Base-by-base conservation (phyloP, 2,113 vertebrate genomes). In the Tympanuchus pallidicinctus region DNA sequence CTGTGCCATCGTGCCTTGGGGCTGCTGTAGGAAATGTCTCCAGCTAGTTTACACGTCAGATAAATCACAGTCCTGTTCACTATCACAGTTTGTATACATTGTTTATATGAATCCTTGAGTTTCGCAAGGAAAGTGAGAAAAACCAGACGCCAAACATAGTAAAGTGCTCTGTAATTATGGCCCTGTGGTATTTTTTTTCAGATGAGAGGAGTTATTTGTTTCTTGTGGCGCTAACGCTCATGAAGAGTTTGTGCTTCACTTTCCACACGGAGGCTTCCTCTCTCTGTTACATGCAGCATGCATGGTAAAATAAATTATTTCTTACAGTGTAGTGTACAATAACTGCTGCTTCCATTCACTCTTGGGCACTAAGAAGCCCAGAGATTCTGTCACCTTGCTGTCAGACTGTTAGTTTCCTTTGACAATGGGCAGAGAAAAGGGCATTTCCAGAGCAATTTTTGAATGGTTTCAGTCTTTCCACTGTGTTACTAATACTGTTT, bases 251-350 rank as follows among this genome's bases (percentile, higher is more conserved):
- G 89, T 93, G 80, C 84, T 90, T 94, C 42, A 4, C 48, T 92
- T 88, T 92, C 67, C 48, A 91, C 88, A 82, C 5, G 12, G 73
- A 91, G 64, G 50, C 45, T 91, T 83, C 48, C 25, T 21, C 48
- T 57, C 82, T 76, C 83, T 82, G 30, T 76, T 91, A 67, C 77
- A 56, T 77, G 70, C 57, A 42, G 72, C 42, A 71, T 10, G 2
- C 11, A 6, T 40, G 43, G 76, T 78, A 83, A 89, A 93, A 90
- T 90, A 60, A 88, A 78, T 89, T 87, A 71, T 83, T 96, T 92
- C 86, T 91, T 84, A 32, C 8, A 81, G 52, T 10, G 21, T 10
- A 28, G 45, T 84, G 63, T 45, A 70, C 90, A 79, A 50, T 93
- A 92, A 93, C 70, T 84, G 70, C 70, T 95, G 63, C 77, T 40